Evolutionary conservation across 2,888 invertebrate species (phyloP), one percentile per base, ranked within the genome.

Genomic region (Ichneumon xanthorius): DNA sequence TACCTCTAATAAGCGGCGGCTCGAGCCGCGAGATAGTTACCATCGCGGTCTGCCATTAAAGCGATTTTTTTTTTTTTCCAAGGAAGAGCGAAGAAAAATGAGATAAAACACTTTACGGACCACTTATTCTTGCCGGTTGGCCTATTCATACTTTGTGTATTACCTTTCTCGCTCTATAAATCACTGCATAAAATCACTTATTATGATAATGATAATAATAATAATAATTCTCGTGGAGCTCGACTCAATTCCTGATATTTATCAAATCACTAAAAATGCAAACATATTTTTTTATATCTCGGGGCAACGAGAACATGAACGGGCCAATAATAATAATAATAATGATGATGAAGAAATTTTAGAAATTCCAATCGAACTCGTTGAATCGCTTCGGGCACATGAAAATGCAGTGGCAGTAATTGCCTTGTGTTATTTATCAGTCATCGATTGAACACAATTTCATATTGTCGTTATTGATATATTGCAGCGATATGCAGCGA

Each of bases 1-100:
- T 91, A 91, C 84, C 85, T 82, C 88, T 90, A 91, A 91, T 90
- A 90, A 89, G 86, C 79, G 76, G 65, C 81, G 67, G 22, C 65
- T 77, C n/a, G 22, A 55, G 48, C 58, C 53, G 37, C 67, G 67
- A 55, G 55, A 65, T n/a, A 50, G 16, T n/a, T 68, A 50, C 58
- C 77, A 30, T 80, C 80, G 80, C 72, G 73, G 73, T 53, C 37
- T 37, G 22, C 33, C 61, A 16, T 30, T 53, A 53, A 63, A 79
- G 63, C 83, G 48, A 73, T 77, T 82, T 82, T 53, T 40, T 37
- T 37, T 37, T 22, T 58, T 58, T 22, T 30, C 5, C 5, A 5
- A 30, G 30, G 30, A 30, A 30, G 30, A 30, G 5, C 14, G 14
- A 58, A 22, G 16, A 16, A 14, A 16, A 58, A 26, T 58, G 26